Base-by-base conservation (phyloP, 2,797 vertebrate genomes). In the Arremon brunneinucha region DNA sequence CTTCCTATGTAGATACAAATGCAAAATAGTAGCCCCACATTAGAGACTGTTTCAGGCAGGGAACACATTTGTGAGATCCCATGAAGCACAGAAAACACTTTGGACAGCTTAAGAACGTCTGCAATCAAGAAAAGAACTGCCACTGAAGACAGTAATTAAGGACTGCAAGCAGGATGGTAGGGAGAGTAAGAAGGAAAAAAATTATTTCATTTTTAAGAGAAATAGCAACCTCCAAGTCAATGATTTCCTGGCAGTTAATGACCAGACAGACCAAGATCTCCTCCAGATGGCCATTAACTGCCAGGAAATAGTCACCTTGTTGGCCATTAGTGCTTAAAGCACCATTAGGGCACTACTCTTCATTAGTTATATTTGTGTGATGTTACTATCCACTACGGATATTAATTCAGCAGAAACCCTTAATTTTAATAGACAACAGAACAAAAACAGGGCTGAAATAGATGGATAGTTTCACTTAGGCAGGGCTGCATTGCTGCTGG, bases 241-340 rank as follows among this genome's bases (percentile, higher is more conserved):
- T 95, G n/a, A 93, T 84, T 97, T 97, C 97, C 95, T 62, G 93
- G 68, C 83, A 64, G 67, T 92, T 94, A 93, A 92, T 79, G 44
- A 90, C 92, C 96, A 96, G 94, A 88, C 2, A 28, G 96, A 94
- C 83, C 89, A 92, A 89, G 92, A 92, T 77, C 89, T 92, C 88
- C 89, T 96, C 89, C 77, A 91, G 88, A 96, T 65, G 84, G 70
- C 86, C 92, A 63, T 94, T 93, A 93, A 87, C 74, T 95, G 89
- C 88, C 96, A 97, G 97, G 97, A 98, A 97, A 97, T 94, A 82
- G 94, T 68, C 95, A 91, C 41, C 72, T 94, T 46, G 1, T 94
- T 91, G 90, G 92, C 95, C 94, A 94, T 89, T 83, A 89, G 44
- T 93, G 77, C 85, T 87, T 63, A 59, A 94, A 96, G 59, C 63